A percentile compares a stretch with the other conserved stretches of the same genome.
Conservation (phyloP, 2,113 vertebrate species). For the Phaethornis superciliosus region DNA sequence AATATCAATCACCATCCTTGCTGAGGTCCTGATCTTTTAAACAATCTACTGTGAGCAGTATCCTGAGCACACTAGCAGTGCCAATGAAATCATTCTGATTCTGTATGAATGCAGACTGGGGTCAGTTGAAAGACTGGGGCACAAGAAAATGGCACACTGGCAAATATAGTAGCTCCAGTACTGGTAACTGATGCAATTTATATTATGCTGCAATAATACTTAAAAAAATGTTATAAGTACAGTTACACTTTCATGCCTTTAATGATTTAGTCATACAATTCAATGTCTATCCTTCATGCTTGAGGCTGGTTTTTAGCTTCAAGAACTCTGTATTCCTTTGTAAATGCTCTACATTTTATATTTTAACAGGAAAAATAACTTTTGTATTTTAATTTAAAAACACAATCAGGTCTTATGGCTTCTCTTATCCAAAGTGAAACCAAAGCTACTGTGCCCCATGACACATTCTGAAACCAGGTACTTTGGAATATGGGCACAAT, state of each 20-base stretch:
- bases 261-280: not conserved
- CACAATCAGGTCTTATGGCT: not conserved
- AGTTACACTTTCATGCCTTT: not conserved
- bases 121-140: not conserved
- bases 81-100: not conserved
- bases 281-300: not conserved
- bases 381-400: not conserved
- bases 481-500: not conserved
- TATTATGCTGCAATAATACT: not conserved
- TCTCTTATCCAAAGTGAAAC: not conserved
- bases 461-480: not conserved
- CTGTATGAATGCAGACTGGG: not conserved
- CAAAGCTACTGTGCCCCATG: too few relatives aligned
- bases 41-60: not conserved
- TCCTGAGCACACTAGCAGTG: not conserved
- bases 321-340: not conserved
- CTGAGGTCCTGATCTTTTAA: not conserved
- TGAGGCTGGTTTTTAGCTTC: not conserved
- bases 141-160: not conserved
- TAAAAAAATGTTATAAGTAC: not conserved
- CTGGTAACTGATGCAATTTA: not conserved
- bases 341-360: not conserved
- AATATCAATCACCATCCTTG: not conserved
- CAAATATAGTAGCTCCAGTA: fast-evolving
- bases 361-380: not conserved